Evolutionary conservation across 2,113 vertebrate genomes (phyloP).

Genomic region (Halichoeres trimaculatus): DNA sequence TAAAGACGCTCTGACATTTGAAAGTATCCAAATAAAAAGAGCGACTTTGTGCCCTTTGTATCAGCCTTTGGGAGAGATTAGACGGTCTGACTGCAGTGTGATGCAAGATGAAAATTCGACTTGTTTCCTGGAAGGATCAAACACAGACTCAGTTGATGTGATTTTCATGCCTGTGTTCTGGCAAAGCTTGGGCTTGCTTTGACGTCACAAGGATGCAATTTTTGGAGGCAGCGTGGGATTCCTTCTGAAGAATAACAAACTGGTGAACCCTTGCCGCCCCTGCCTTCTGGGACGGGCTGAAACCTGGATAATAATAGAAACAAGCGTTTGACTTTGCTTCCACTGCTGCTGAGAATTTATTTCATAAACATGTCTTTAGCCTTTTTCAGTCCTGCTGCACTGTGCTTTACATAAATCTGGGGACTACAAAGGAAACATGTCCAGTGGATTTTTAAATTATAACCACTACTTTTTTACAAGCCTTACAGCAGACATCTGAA

Average conservation of each 20-base stretch:
- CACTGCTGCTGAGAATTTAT: slow-evolving; percentile 13
- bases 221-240: slow-evolving; percentile 73
- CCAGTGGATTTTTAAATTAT: neutral
- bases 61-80: slow-evolving; percentile 24
- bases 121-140: slow-evolving; percentile 45
- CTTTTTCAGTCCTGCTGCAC: neutral
- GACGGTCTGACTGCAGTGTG: slow-evolving; percentile 11
- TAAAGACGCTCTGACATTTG: slow-evolving; percentile 30
- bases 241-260: slow-evolving; percentile 69
- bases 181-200: slow-evolving; percentile 35
- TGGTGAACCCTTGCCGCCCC: slow-evolving; percentile 48
- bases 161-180: slow-evolving; percentile 41
- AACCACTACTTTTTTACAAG: neutral
- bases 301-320: slow-evolving; percentile 64
- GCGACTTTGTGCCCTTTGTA: slow-evolving; percentile 3
- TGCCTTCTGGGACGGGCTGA: slow-evolving; percentile 45
- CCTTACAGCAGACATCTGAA: slow-evolving; percentile 7
- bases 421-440: slow-evolving; percentile 13
- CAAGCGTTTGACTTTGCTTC: slow-evolving; percentile 40
- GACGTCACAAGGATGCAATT: slow-evolving; percentile 56
- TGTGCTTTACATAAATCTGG: slow-evolving; percentile 1
- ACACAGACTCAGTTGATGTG: slow-evolving; percentile 23
- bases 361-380: slow-evolving; percentile 17
- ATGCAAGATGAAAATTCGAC: slow-evolving; percentile 26
- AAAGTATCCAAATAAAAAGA: slow-evolving; percentile 24